These are phyloP conservation scores for Serilophus lunatus DNA, from an alignment of 2,113 vertebrate species.

Conservation along the genomic window DNA sequence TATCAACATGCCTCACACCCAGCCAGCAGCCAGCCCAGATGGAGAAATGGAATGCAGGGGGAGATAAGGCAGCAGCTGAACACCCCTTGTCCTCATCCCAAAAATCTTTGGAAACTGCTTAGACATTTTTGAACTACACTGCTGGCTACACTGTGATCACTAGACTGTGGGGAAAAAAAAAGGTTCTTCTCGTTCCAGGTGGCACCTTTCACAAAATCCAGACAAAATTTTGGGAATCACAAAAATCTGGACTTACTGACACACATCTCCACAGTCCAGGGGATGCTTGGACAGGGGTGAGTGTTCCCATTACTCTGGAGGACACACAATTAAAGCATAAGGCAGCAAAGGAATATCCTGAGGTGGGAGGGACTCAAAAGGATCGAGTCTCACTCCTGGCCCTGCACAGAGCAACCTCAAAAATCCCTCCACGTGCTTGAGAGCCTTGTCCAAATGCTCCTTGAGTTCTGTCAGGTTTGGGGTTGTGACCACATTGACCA, in stretches of 20 bases:
- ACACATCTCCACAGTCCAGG: background rate
- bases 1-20: background rate
- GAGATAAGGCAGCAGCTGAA: background rate
- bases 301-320: background rate
- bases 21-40: slow-evolving; percentile 3
- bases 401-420: background rate
- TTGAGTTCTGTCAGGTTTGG: background rate
- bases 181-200: background rate
- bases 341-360: background rate
- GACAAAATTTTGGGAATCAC: background rate
- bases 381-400: background rate
- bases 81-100: background rate
- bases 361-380: background rate
- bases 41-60: background rate
- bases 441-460: background rate
- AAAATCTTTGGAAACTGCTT: background rate
- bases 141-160: background rate
- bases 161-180: background rate
- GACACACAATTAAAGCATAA: background rate
- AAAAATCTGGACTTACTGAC: background rate
- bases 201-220: background rate
- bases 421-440: background rate
- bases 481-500: background rate
- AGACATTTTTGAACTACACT: background rate
- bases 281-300: background rate